Base-by-base conservation (phyloP, 1,140 invertebrate genomes). In the Heliconius eleuchia region DNA sequence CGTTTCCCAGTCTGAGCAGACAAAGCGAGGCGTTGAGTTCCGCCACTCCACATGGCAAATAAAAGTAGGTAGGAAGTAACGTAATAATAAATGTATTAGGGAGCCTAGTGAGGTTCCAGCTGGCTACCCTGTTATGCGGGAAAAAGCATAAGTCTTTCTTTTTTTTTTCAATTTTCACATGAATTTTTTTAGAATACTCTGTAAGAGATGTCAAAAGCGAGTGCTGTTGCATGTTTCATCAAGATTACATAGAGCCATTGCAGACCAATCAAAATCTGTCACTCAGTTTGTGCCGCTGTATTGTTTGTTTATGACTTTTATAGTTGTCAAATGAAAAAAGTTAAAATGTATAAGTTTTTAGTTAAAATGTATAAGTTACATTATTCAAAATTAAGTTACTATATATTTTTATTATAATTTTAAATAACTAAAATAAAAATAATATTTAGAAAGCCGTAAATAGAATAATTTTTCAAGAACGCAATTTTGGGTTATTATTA, bases 161-260 rank as follows among this genome's bases (percentile, higher is more conserved):
- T 11, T 2, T 23, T 30, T 27, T n/a, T 23, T 30, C 66, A 30
- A 71, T n/a, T 71, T 30, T 71, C 2, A 13, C 30, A 27, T 18
- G 66, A 71, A 0, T 71, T 71, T 70, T 34, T 71, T 71, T 27
- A 46, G 3, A 46, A 57, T 57, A 57, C 2, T 30, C 4, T 13
- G 3, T 66, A 66, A 66, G 1, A 52, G 23, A 55, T 73, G 76
- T 78, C 50, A 60, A 71, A 11, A 71, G 76, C 71, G 55, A 78
- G 76, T 78, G 76, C 76, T 34, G 76, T 73, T 78, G 37, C 76
- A 34, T 78, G 76, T 78, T 72, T 46, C 76, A 71, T 27, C 71
- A 72, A 78, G 76, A 72, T 78, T 78, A 78, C 71, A 73, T 52
- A 71, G 55, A 42, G 71, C 70, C 34, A 78, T 73, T 55, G 37